Percentiles rank a stretch among this genome's conserved stretches.
Evolutionary conservation across 2,888 invertebrate species (phyloP).

Genomic region (Agrochola litura): DNA sequence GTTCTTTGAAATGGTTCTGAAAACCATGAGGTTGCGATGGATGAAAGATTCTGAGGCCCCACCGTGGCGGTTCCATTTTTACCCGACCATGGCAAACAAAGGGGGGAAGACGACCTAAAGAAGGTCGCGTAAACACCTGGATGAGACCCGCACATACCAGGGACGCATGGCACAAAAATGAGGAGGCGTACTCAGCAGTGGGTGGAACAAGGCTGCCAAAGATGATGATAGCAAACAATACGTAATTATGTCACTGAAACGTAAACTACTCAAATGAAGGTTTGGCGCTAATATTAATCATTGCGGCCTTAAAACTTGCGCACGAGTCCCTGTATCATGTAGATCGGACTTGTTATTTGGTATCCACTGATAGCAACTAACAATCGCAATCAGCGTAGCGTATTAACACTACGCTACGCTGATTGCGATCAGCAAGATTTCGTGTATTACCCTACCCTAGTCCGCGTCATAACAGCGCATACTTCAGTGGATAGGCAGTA

Average conservation of each 20-base stretch:
- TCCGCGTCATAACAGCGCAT: no score
- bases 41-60: not conserved
- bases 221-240: not conserved
- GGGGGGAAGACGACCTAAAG: no score
- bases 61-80: not conserved
- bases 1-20: not conserved
- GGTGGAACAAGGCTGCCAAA: no score
- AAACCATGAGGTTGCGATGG: not conserved
- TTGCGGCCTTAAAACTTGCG: not conserved
- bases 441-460: not conserved
- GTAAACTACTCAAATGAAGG: not conserved
- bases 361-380: not conserved
- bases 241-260: not conserved
- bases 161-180: no score
- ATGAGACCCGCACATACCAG: no score
- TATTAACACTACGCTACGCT: not conserved
- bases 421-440: slow-evolving; percentile 12
- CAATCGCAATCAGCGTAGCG: no score
- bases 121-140: no score
- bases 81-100: not conserved
- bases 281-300: not conserved
- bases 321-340: not conserved
- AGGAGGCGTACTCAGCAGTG: no score
- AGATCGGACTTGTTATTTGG: no score
- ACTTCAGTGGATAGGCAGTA: not conserved